Conservation (phyloP, 2,113 vertebrate species). For the Chrysemys picta region DNA sequence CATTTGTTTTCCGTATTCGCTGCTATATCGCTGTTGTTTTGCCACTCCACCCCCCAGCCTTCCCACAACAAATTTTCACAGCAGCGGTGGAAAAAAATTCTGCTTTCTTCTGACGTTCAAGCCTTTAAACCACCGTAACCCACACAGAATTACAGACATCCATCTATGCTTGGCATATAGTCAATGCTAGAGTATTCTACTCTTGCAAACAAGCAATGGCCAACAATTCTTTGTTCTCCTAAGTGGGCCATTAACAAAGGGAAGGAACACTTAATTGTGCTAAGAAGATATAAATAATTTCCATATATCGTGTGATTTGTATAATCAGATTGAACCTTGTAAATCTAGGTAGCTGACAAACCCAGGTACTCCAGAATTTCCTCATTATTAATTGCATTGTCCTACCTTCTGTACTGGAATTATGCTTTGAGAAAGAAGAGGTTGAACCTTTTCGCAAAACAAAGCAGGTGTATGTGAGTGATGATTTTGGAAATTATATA, state of each 20-base stretch:
- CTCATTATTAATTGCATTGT: slow-evolving; percentile 19
- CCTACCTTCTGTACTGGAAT: neutral
- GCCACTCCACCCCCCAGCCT: neutral
- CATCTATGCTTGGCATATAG: neutral
- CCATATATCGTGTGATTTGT: neutral
- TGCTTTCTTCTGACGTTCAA: neutral
- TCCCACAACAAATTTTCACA: neutral
- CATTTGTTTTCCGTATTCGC: neutral
- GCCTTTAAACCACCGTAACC: neutral
- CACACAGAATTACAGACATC: slow-evolving; percentile 27
- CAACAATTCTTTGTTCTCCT: neutral
- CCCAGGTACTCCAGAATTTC: neutral
- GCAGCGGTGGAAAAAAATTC: neutral
- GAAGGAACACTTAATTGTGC: neutral
- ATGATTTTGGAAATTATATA: slow-evolving; percentile 46
- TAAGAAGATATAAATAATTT: slow-evolving; percentile 9
- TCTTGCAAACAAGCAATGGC: neutral
- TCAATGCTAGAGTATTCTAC: slow-evolving; percentile 13
- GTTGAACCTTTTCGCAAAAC: slow-evolving; percentile 41
- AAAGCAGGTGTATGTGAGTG: slow-evolving; percentile 8
- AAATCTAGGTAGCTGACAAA: neutral
- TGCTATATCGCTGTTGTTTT: neutral
- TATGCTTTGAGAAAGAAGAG: neutral
- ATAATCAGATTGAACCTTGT: neutral
- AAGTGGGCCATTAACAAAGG: slow-evolving; percentile 27